These are phyloP conservation scores for Intellagama lesueurii DNA, from an alignment of 2,797 vertebrate genomes.

Conservation along the genomic window DNA sequence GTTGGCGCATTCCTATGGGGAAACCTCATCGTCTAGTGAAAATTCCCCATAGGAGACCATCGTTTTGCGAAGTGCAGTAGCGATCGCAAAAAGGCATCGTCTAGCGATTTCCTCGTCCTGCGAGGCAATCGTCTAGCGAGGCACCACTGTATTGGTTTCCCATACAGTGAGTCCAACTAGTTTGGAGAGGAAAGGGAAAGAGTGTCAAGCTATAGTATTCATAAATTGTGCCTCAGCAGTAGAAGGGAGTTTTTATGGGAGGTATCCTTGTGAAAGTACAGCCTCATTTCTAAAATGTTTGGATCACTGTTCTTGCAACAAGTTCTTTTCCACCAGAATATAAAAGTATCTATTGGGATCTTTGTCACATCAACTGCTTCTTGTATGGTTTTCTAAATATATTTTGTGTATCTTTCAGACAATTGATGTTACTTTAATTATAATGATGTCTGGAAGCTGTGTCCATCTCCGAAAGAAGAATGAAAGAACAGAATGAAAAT, in stretches of 20 bases:
- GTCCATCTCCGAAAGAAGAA: background rate
- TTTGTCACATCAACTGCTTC: background rate
- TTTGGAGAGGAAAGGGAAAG: background rate
- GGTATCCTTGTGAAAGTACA: background rate
- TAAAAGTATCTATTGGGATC: background rate
- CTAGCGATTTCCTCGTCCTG: no score
- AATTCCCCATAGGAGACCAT: no score
- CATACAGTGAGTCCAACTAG: background rate
- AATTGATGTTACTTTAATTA: background rate
- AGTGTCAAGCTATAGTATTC: background rate
- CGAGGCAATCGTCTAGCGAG: no score
- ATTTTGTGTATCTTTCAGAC: background rate
- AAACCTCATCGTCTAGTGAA: no score
- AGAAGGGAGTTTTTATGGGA: background rate
- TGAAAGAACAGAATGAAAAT: background rate
- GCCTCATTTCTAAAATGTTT: background rate
- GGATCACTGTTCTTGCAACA: background rate
- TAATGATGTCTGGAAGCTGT: background rate
- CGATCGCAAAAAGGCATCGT: no score
- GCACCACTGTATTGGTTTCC: no score
- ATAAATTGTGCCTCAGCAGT: no score
- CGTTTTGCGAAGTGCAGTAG: no score
- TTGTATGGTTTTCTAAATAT: background rate
- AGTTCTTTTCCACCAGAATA: background rate
- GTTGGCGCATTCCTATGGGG: no score